A percentile compares a stretch with the other conserved stretches of the same genome.
Conservation (phyloP, 2,797 vertebrate species). For the Lophotriccus pileatus region DNA sequence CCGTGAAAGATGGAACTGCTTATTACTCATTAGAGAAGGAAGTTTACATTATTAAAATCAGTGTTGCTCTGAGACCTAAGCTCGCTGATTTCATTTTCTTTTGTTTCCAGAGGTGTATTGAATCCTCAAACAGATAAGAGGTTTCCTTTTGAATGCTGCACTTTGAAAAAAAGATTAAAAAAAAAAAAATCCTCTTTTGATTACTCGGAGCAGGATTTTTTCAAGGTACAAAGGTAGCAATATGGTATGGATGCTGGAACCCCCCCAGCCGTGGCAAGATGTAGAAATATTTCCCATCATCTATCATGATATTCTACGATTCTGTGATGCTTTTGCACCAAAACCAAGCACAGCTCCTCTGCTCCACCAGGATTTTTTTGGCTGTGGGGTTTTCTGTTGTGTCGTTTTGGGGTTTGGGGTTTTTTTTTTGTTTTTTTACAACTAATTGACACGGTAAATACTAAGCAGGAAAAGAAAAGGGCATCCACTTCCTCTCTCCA, state of each 20-base stretch:
- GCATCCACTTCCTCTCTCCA: slow-evolving; percentile 60
- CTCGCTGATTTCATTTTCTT: slow-evolving; percentile 44
- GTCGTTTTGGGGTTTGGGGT: not conserved
- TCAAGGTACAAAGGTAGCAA: not conserved
- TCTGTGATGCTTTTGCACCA: not conserved
- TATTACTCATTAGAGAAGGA: slow-evolving; percentile 55
- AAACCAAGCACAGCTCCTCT: not conserved
- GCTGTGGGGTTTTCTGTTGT: not conserved
- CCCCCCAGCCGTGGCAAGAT: not conserved
- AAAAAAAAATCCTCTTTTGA: not conserved
- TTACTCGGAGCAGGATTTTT: slow-evolving; percentile 6
- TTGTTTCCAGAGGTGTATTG: slow-evolving; percentile 28
- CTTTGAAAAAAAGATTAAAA: not conserved
- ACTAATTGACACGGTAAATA: slow-evolving; percentile 44
- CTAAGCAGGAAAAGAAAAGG: slow-evolving; percentile 56
- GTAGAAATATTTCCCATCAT: not conserved
- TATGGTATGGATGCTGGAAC: not conserved
- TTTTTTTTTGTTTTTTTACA: not conserved
- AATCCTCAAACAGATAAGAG: slow-evolving; percentile 29
- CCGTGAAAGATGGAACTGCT: slow-evolving; percentile 56
- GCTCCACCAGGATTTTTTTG: not conserved
- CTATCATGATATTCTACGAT: not conserved
- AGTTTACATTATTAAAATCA: slow-evolving; percentile 64
- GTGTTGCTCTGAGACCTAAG: not conserved
- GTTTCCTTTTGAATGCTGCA: not conserved